A percentile compares a stretch with the other conserved stretches of the same genome.
Evolutionary conservation across 2,797 vertebrate genomes (phyloP).

Genomic region (Fundulus diaphanus): DNA sequence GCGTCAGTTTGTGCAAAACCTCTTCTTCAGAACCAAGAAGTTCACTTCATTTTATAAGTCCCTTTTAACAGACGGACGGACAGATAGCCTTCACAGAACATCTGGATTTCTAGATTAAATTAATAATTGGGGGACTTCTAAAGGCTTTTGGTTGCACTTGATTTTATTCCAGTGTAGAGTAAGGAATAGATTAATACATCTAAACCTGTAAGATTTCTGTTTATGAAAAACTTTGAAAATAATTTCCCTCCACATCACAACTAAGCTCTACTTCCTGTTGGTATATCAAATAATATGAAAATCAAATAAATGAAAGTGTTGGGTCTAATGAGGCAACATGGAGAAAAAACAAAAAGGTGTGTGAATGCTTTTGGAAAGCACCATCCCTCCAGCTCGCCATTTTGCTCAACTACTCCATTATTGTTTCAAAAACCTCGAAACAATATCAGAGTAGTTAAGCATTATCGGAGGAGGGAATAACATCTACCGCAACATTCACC

Average conservation of each 20-base stretch:
- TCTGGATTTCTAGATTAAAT: too few species aligned
- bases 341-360: not conserved
- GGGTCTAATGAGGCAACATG: not conserved
- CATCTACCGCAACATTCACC: conserved; percentile 21
- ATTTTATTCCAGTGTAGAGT: too few species aligned
- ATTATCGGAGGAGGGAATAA: not conserved
- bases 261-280: not conserved
- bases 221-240: not conserved
- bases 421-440: too few species aligned
- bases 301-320: not conserved
- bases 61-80: too few species aligned
- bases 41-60: too few species aligned
- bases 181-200: too few species aligned
- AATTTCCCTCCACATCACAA: not conserved
- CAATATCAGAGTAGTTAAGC: not conserved
- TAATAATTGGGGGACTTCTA: too few species aligned
- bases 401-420: too few species aligned
- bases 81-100: too few species aligned
- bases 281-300: not conserved
- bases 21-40: too few species aligned
- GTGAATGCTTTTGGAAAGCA: not conserved
- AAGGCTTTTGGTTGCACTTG: too few species aligned
- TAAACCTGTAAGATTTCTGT: not conserved
- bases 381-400: not conserved
- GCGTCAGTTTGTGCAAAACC: too few species aligned